Base-by-base conservation (phyloP, 2,888 invertebrate species). In the Polydesmus complanatus region DNA sequence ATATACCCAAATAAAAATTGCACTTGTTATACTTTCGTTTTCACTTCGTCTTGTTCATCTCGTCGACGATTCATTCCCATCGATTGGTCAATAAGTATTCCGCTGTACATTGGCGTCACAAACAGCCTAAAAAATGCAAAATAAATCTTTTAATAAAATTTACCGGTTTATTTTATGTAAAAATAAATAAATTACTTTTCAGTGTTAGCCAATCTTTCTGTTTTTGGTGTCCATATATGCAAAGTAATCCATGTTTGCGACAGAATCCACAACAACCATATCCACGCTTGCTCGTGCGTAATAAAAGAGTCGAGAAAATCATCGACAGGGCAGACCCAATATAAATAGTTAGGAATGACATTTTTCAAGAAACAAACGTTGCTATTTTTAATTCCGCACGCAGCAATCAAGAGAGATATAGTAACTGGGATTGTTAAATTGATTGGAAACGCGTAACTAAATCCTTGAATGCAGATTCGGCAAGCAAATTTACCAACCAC, bases 181-280 rank as follows among this genome's bases (percentile, higher is more conserved):
- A 11, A 51, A 19, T n/a, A 51, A 49, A 25, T 22, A 1, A 60
- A 58, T 68, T 66, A 73, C 76, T 93, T 94, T 73, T 97, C 97
- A 0, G 96, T 95, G 49, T 93, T 85, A 0, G 96, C 96, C 70
- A 98, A 80, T 78, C 97, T 84, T 76, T 97, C 96, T 69, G 93
- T 92, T 77, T 94, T 93, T 2, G 97, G 97, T 1, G 89, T 92
- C 96, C 96, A 98, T 65, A 97, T 91, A 70, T 98, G 96, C 62
- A 95, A 78, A 0, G 94, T 89, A 60, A 96, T 88, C 93, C 97
- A 96, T 0, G 93, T 89, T 75, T 97, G 96, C 1, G 94, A 94
- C 2, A 95, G 73, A 59, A 95, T 75, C 91, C 96, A 93, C 14
- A 93, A 72, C 59, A 93, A 74, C 93, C 93, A 93, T 8, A 91